A percentile compares a stretch with the other conserved stretches of the same genome.
These are phyloP conservation scores for Helicoverpa assulta DNA, from an alignment of 2,888 invertebrate genomes.

Conservation along the genomic window DNA sequence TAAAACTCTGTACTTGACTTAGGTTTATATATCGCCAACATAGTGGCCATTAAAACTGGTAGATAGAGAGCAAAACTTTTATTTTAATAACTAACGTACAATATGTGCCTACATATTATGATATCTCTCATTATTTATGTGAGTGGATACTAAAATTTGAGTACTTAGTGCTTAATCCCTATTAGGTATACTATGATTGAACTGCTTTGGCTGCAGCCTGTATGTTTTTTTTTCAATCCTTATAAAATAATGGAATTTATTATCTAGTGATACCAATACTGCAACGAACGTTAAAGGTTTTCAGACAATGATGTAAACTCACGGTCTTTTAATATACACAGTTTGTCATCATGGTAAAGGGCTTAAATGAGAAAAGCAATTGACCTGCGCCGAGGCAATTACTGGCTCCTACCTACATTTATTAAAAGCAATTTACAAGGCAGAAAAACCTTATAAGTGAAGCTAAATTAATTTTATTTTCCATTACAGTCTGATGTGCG, in stretches of 20 bases:
- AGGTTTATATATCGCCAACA: not conserved
- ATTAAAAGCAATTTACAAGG: not conserved
- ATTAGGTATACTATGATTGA: too few species aligned
- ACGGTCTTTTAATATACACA: not conserved
- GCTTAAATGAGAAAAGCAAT: not conserved
- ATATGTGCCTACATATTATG: too few species aligned
- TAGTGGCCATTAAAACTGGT: not conserved
- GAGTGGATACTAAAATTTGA: too few species aligned
- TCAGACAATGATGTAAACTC: not conserved
- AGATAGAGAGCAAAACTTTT: too few species aligned
- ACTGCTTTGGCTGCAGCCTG: too few species aligned
- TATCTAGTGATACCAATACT: not conserved
- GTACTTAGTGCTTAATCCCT: too few species aligned
- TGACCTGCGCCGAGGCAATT: slow-evolving; percentile 4
- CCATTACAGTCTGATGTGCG: not conserved
- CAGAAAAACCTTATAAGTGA: not conserved
- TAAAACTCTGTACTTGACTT: not conserved
- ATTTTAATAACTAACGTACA: too few species aligned
- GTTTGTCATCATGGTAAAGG: not conserved
- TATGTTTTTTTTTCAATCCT: too few species aligned
- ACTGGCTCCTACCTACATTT: not conserved
- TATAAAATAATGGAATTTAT: too few species aligned
- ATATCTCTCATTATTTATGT: too few species aligned
- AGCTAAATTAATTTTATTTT: slow-evolving; percentile 22
- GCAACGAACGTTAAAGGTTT: too few species aligned